These are phyloP conservation scores for Taenaris catops DNA, from an alignment of 2,888 invertebrate species.

Conservation along the genomic window DNA sequence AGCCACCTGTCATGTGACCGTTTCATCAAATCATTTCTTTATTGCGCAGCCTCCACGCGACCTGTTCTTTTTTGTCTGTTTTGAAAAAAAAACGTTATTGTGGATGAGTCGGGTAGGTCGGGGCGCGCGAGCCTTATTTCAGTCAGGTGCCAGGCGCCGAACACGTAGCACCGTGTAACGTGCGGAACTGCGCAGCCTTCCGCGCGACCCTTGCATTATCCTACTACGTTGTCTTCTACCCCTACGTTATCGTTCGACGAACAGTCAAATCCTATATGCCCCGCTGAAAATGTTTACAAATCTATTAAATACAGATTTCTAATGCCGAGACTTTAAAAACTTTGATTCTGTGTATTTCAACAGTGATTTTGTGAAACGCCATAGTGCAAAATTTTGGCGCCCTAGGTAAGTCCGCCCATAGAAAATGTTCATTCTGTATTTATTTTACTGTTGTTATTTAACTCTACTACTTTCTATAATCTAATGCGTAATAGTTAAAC, in stretches of 20 bases:
- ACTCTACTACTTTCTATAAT: too few relatives aligned
- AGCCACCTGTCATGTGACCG: conserved; percentile 73
- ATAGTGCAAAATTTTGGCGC: conserved; percentile 39
- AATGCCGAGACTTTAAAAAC: conserved; percentile 16
- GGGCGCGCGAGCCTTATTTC: conserved; percentile 68
- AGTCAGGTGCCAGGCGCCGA: conserved; percentile 75
- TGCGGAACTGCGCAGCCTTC: conserved; percentile 43
- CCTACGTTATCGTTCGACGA: conserved; percentile 16
- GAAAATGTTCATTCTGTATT: conserved; percentile 4
- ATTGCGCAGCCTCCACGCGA: conserved; percentile 66
- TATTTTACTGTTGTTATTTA: neutral
- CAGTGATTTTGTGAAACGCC: conserved; percentile 50
- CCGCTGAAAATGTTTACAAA: conserved; percentile 19
- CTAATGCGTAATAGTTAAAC: too few relatives aligned
- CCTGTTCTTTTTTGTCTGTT: conserved; percentile 66
- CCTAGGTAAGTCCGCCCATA: conserved; percentile 41
- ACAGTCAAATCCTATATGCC: too few relatives aligned
- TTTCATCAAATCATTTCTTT: conserved; percentile 78
- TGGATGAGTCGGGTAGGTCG: conserved; percentile 72
- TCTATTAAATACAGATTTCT: conserved; percentile 20
- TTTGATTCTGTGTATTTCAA: conserved; percentile 35
- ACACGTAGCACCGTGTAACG: conserved; percentile 52
- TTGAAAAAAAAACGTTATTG: conserved; percentile 64
- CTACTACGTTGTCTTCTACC: too few relatives aligned
- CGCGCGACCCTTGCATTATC: too few relatives aligned